Base-by-base conservation (phyloP, 2,113 vertebrate species). In the Ellobius talpinus region DNA sequence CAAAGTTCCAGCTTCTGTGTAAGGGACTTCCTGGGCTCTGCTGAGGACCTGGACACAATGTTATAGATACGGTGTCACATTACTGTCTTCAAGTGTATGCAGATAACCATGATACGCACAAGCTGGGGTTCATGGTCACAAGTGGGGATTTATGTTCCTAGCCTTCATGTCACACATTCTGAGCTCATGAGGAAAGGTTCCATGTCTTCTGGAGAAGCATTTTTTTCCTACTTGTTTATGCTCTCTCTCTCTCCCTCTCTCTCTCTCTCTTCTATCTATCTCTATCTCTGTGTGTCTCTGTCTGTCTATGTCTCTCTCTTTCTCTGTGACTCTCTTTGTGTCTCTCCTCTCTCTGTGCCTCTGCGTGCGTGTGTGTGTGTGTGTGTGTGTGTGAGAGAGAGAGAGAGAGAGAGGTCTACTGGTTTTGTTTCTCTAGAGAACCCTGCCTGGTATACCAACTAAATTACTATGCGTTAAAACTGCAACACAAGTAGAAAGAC, bases 201-300 rank as follows among this genome's bases (percentile, higher is more conserved):
- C 4, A 79, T n/a, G 93, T 81, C 31, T 42, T 72, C 81, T 74
- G 19, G 12, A 96, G 24, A 89, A 90, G 72, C 8, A 29, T 70
- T 85, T 68, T 78, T 36, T 92, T 81, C n/a, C n/a, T 45, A 86
- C 19, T 66, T 95, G 16, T 89, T 96, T 85, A 68, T 36, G 52
- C 12, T 16, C 33, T 72, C 68, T 72, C 68, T 72, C 66, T 72
- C n/a, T 76, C 73, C 7, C 42, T 47, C 74, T 42, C 70, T 74
- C 21, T 24, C 72, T 74, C 72, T 74, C n/a, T 42, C 36, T 24
- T 24, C 21, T 42, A 3, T 73, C 7, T 39, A n/a, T n/a, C n/a
- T n/a, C n/a, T n/a, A n/a, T n/a, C n/a, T 5, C 11, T 72, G 36
- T 39, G 72, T 61, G 58, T 61, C 19, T 61, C 19, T 61, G 58